A percentile compares a stretch with the other conserved stretches of the same genome.
These are phyloP conservation scores for Nowickia ferox DNA, from an alignment of 2,888 invertebrate species.

Conservation along the genomic window DNA sequence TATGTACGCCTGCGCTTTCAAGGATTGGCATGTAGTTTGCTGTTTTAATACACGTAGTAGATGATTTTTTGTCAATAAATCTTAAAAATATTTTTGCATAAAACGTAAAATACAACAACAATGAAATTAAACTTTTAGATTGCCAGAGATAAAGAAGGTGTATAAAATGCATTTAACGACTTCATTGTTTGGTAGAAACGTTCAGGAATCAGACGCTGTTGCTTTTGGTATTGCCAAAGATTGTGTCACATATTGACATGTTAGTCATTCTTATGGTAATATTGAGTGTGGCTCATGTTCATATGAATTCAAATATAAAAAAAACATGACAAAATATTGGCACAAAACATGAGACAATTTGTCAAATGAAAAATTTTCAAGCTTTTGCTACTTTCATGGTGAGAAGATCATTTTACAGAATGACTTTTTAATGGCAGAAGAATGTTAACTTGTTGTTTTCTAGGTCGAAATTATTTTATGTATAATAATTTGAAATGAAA, in stretches of 20 bases:
- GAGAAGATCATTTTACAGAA: slow-evolving; percentile 1
- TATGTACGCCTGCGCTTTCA: slow-evolving; percentile 72
- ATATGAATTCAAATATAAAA: slow-evolving; percentile 4
- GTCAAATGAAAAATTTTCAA: slow-evolving; percentile 47
- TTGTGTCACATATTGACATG: slow-evolving; percentile 70
- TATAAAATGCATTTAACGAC: slow-evolving; percentile 66
- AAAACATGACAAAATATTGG: slow-evolving; percentile 63
- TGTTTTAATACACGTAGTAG: slow-evolving; percentile 42
- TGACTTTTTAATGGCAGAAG: not conserved
- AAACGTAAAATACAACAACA: slow-evolving; percentile 7
- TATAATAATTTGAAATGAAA: too few species aligned
- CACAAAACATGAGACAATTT: slow-evolving; percentile 69
- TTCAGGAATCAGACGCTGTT: slow-evolving; percentile 18
- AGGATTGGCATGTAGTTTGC: slow-evolving; percentile 60
- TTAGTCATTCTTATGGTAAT: slow-evolving; percentile 68
- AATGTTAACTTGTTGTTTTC: not conserved
- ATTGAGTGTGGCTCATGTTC: slow-evolving; percentile 40
- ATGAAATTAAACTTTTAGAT: slow-evolving; percentile 36
- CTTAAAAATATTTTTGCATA: slow-evolving; percentile 66
- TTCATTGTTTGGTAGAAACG: slow-evolving; percentile 59
- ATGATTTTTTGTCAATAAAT: slow-evolving; percentile 66
- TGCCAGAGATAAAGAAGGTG: slow-evolving; percentile 61
- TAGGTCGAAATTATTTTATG: not conserved
- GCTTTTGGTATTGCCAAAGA: slow-evolving; percentile 24
- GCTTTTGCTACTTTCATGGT: not conserved